Evolutionary conservation across 2,113 vertebrate species (phyloP), one percentile per base, ranked within the genome.

Genomic region (Euleptes europaea): DNA sequence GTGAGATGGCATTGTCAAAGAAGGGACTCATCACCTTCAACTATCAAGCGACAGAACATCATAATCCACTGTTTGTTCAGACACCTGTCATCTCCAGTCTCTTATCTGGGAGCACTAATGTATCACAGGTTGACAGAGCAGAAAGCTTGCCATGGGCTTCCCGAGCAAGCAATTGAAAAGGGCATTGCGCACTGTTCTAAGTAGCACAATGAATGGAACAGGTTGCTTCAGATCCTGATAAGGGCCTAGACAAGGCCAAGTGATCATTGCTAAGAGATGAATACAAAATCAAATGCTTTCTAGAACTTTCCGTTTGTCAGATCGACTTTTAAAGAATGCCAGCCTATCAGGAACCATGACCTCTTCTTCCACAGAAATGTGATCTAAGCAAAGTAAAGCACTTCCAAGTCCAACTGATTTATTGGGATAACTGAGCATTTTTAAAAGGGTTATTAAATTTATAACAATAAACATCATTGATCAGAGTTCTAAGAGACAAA

Each of bases 11-110:
- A 73, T 11, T 35, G 40, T 78, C 35, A 1, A 1, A 44, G 79
- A 3, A 44, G 35, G 26, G 0, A 2, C 13, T 76, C 19, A 5
- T 31, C 63, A 17, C 7, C 75, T 49, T 44, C 0, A 9, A 0
- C 78, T 1, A 0, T 93, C 91, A 89, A 66, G 28, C 8, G 44
- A 88, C 63, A 0, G 0, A 42, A 0, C 3, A 5, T 8, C 82
- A 9, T 11, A 79, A 60, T 38, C 76, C 14, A n/a, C 33, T 71
- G 21, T 89, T 71, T 40, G 60, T 40, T 38, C 85, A 86, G 94
- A 94, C 74, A 28, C 90, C 93, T 90, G 91, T 94, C 92, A 0
- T 81, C 86, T 93, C 84, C 84, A 13, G 73, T 44, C 80, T 83
- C 44, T 75, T 0, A 17, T 86, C 67, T 11, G 3, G 71, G 87